Base-by-base conservation (phyloP, 2,797 vertebrate species). In the Oreonectes daqikongensis region DNA sequence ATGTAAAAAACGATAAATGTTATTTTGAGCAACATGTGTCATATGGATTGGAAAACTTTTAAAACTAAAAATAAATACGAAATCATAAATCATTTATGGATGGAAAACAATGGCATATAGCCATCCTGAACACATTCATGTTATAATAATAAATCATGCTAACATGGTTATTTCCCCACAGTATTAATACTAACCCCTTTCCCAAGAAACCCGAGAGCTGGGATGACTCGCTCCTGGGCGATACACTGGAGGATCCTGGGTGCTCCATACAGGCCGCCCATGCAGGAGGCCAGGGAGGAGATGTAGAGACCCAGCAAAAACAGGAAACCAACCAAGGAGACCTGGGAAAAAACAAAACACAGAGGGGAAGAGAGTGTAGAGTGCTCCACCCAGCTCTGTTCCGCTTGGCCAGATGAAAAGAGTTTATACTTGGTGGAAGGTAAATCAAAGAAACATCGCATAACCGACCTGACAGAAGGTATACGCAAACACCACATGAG, bases 171-270 rank as follows among this genome's bases (percentile, higher is more conserved):
- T 32, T 30, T 73, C 18, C 17, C 12, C 40, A 15, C 40, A 42
- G 12, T 55, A 46, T 44, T 42, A 40, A 46, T 68, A 96, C 96
- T 91, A 79, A 99, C 97, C 94, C 95, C 96, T 72, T 60, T 85
- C 84, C 92, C 96, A 81, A 99, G 88, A 83, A 94, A 96, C 83
- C 93, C 81, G 0, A 98, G 89, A 14, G 83, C 84, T 0, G 98
- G 97, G 74, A 99, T 92, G 85, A 99, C 98, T 6, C 95, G 95
- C 89, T 99, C 97, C 79, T 96, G 95, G 30, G 97, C 95, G 0
- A 99, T 95, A 90, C 96, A 97, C 89, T 99, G 97, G 67, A 99
- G 95, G 87, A 99, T 98, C 89, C 97, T 93, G 89, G 97, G 98
- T 69, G 97, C 98, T 81, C 95, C 96, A 0, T 99, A 98, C 63